phyloP scores from a whole-genome alignment of 2,113 vertebrate species.

The Hemiprocne comata region DNA sequence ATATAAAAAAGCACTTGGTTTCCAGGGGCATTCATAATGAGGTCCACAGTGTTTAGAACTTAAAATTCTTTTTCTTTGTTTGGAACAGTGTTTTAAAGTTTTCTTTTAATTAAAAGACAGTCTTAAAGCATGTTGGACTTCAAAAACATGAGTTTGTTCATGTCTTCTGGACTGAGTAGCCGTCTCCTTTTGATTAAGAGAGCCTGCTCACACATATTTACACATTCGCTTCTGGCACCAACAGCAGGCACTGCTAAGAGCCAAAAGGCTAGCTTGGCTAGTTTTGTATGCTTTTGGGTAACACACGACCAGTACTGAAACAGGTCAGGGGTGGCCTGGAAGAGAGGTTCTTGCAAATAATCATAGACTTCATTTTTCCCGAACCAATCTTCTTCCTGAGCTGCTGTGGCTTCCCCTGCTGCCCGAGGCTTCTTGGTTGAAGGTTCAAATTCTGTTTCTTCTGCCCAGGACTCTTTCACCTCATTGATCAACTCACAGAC shows the following conservation, averaged over 20 bases:
- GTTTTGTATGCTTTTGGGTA: slow-evolving; percentile 92
- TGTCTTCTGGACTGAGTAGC: slow-evolving; percentile 93
- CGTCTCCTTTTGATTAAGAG: slow-evolving; percentile 92
- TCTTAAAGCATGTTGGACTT: slow-evolving; percentile 97
- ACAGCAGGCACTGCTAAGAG: slow-evolving; percentile 95
- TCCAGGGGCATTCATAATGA: slow-evolving; percentile 81
- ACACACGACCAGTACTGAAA: slow-evolving; percentile 98
- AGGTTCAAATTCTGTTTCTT: slow-evolving; percentile 86
- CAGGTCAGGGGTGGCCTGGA: slow-evolving; percentile 88
- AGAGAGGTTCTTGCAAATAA: slow-evolving; percentile 84
- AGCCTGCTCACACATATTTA: slow-evolving; percentile 94
- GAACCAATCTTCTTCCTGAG: slow-evolving; percentile 83
- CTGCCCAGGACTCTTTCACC: slow-evolving; percentile 83
- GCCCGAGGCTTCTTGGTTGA: slow-evolving; percentile 86
- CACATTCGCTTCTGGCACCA: slow-evolving; percentile 89
- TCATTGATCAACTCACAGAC: slow-evolving; percentile 92
- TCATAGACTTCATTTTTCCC: slow-evolving; percentile 89
- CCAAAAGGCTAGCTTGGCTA: slow-evolving; percentile 95
- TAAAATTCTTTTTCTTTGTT: slow-evolving; percentile 80
- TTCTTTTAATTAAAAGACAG: slow-evolving; percentile 65
- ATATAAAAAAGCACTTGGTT: slow-evolving; percentile 82
- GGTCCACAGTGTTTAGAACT: slow-evolving; percentile 89
- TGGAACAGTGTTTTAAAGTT: slow-evolving; percentile 83
- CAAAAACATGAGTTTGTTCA: slow-evolving; percentile 99
- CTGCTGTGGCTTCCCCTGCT: slow-evolving; percentile 71